A percentile compares a stretch with the other conserved stretches of the same genome.
Evolutionary conservation across 2,113 vertebrate species (phyloP).

Genomic region (Choloepus hoffmanni): DNA sequence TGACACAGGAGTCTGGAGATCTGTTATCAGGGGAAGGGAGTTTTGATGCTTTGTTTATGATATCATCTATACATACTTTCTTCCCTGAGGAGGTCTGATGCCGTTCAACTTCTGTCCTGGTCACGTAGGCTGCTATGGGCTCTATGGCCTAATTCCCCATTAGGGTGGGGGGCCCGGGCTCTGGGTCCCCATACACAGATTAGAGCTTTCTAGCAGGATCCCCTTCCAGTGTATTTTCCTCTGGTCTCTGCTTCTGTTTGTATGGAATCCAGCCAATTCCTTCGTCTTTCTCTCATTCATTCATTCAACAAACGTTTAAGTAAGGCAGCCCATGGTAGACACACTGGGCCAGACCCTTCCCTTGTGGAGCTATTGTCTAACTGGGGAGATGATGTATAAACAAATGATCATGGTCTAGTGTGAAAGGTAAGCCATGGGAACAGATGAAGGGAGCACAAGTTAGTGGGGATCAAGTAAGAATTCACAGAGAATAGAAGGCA

Average conservation of each 20-base stretch:
- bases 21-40: too few relatives aligned
- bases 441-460: not conserved
- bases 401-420: not conserved
- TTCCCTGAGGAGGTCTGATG: too few relatives aligned
- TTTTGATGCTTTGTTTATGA: too few relatives aligned
- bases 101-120: too few relatives aligned
- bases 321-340: not conserved
- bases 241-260: not conserved
- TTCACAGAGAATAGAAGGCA: not conserved
- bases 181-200: not conserved
- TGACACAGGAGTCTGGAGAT: too few relatives aligned
- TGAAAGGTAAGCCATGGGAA: not conserved
- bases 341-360: not conserved
- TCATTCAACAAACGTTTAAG: not conserved
- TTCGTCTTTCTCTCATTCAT: not conserved
- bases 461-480: not conserved
- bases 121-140: too few relatives aligned
- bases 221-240: not conserved
- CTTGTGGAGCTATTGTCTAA: not conserved
- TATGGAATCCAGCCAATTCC: not conserved
- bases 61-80: too few relatives aligned
- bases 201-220: not conserved
- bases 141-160: too few relatives aligned
- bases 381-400: not conserved
- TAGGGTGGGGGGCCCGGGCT: too few relatives aligned